Evolutionary conservation across 2,888 invertebrate species (phyloP), one percentile per base, ranked within the genome.

Genomic region (Smittia aterrima): DNA sequence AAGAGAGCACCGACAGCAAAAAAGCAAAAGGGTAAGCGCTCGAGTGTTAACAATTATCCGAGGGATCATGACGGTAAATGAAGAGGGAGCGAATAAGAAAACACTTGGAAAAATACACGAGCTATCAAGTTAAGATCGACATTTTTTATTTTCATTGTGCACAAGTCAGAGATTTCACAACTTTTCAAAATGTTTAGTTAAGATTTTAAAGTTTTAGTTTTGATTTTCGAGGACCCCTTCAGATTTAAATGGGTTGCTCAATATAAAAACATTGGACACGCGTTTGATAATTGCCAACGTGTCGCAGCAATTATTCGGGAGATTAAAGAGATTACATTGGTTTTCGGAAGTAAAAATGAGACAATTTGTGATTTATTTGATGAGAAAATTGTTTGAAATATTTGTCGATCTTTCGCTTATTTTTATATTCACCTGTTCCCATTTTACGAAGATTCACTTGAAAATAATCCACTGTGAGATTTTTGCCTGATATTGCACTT

Each of bases 1-100:
- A 68, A 53, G 68, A 67, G 38, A 24, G 20, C 27, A 40, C 47
- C 47, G 53, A 62, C 62, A 62, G 41, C 53, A 68, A 47, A 68
- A 47, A 54, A 71, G 71, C 71, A 71, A 54, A 71, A 71, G 54
- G 71, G 71, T 71, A 71, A 71, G 71, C 54, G 27, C 47, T 71
- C 58, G 71, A 71, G 58, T 54, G 58, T 58, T 58, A 54, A 32
- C 24, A 71, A 71, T 27, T 25, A 32, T 16, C 16, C 18, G 24
- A 54, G 58, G 58, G 58, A 24, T 58, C 13, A 24, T 24, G 24
- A 16, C 24, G 24, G 24, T 18, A 58, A 24, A 4, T 4, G 16
- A 18, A 53, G 47, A 58, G 32, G 20, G 54, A 27, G 58, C 25
- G 54, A 27, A n/a, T 47, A 47, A 20, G 71, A 27, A 58, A 71